A percentile compares a stretch with the other conserved stretches of the same genome.
phyloP scores from a whole-genome alignment of 2,797 vertebrate genomes.

The Odontamblyopus rebecca region DNA sequence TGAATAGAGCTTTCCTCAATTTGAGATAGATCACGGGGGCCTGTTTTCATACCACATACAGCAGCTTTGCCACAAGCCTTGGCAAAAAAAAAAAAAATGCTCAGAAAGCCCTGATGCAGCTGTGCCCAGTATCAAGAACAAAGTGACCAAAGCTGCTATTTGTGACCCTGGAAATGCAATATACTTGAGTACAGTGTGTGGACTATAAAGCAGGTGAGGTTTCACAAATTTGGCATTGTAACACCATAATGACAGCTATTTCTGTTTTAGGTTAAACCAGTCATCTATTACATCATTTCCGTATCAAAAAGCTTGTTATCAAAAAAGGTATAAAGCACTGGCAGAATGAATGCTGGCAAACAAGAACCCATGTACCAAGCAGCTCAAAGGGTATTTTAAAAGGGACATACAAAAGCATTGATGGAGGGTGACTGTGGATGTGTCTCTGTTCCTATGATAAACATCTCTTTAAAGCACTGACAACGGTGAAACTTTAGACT shows the following conservation, averaged over 20 bases:
- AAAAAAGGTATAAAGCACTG: neutral
- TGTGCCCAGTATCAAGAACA: conserved; percentile 25
- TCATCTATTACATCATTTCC: conserved; percentile 2
- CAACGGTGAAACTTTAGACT: conserved; percentile 65
- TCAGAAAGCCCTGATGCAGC: conserved; percentile 39
- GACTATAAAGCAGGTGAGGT: neutral
- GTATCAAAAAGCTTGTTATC: neutral
- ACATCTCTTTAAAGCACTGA: conserved; percentile 55
- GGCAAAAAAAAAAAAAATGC: conserved; percentile 31
- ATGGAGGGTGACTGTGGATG: conserved; percentile 26
- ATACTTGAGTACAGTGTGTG: neutral
- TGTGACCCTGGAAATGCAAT: neutral
- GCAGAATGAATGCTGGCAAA: no score
- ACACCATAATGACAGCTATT: conserved; percentile 1
- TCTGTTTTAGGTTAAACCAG: neutral
- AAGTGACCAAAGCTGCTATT: conserved; percentile 14
- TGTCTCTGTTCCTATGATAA: conserved; percentile 43
- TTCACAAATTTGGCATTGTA: neutral
- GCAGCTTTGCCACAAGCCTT: conserved; percentile 30
- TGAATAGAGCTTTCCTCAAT: conserved; percentile 32
- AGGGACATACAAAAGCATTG: no score
- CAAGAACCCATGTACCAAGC: no score
- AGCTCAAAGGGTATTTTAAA: no score
- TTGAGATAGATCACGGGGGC: conserved; percentile 40
- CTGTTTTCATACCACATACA: conserved; percentile 39